Conservation (phyloP, 2,888 invertebrate species). For the Pachymerium ferrugineum region DNA sequence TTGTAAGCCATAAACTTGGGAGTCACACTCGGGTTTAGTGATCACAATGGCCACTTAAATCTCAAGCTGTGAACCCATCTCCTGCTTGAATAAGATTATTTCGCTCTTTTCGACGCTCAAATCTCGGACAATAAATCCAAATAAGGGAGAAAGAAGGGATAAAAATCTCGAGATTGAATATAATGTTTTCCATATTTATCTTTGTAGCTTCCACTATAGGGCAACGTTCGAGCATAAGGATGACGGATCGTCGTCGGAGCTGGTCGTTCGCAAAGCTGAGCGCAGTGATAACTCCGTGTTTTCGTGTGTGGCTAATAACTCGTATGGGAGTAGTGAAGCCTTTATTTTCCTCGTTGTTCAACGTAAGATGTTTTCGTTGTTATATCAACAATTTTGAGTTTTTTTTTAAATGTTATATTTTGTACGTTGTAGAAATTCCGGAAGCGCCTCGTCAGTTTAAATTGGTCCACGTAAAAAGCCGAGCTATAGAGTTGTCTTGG, state of each 20-base stretch:
- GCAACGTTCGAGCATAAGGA: not conserved
- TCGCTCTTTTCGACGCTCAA: not conserved
- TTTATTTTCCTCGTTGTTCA: slow-evolving; percentile 20
- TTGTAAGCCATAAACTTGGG: not conserved
- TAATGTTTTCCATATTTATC: too few species aligned
- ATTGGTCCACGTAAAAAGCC: slow-evolving; percentile 83
- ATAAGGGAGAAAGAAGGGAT: too few species aligned
- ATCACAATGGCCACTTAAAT: not conserved
- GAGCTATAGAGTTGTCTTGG: slow-evolving; percentile 86
- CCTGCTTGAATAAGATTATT: too few species aligned
- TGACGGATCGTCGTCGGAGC: not conserved
- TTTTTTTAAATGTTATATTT: not conserved
- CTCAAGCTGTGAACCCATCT: not conserved
- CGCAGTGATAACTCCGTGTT: slow-evolving; percentile 19
- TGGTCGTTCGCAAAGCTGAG: slow-evolving; percentile 22
- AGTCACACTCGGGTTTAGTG: not conserved
- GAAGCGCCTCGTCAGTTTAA: slow-evolving; percentile 75
- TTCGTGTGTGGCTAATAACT: slow-evolving; percentile 28
- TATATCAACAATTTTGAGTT: too few species aligned
- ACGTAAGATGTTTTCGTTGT: slow-evolving; percentile 29
- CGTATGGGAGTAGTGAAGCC: slow-evolving; percentile 5
- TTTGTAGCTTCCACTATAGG: not conserved
- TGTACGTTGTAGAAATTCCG: slow-evolving; percentile 24
- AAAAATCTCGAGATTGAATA: too few species aligned
- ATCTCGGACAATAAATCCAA: too few species aligned